phyloP scores from a whole-genome alignment of 2,888 invertebrate species.

The Stegophylla sp. region DNA sequence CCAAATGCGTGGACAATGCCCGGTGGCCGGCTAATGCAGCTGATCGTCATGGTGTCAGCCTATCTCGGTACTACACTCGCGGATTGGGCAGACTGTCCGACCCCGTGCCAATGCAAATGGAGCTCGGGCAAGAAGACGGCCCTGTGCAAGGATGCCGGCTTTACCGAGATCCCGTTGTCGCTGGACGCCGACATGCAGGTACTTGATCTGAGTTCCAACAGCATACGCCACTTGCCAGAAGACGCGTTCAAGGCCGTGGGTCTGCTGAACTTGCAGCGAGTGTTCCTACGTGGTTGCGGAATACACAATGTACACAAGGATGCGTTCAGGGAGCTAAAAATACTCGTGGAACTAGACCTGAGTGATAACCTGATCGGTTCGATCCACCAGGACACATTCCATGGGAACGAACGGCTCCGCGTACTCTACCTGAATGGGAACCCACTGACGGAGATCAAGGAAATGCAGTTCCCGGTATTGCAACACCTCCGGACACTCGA shows the following conservation, averaged over 20 bases:
- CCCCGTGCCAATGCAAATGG: conserved; percentile 90
- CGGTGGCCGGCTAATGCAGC: conserved; percentile 44
- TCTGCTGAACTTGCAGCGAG: conserved; percentile 82
- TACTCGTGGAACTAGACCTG: conserved; percentile 85
- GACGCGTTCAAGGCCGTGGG: conserved; percentile 82
- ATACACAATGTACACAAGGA: conserved; percentile 79
- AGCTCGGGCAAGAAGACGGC: conserved; percentile 89
- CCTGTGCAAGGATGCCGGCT: conserved; percentile 80
- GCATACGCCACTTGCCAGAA: conserved; percentile 76
- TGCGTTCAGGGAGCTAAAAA: conserved; percentile 85
- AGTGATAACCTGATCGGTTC: conserved; percentile 80
- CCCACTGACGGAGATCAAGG: conserved; percentile 75
- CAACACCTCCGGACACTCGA: conserved; percentile 82
- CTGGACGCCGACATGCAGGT: conserved; percentile 82
- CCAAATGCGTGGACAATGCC: conserved; percentile 56
- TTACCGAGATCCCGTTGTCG: conserved; percentile 77
- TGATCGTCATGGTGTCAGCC: conserved; percentile 58
- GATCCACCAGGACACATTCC: conserved; percentile 80
- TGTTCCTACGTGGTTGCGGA: conserved; percentile 79
- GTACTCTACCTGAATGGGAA: conserved; percentile 82
- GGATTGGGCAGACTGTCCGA: conserved; percentile 89
- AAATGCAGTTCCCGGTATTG: conserved; percentile 81
- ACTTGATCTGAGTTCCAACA: conserved; percentile 82
- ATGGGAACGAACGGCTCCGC: conserved; percentile 82
- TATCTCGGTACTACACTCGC: conserved; percentile 65